phyloP scores from a whole-genome alignment of 2,113 vertebrate genomes.

The Puntigrus tetrazona region DNA sequence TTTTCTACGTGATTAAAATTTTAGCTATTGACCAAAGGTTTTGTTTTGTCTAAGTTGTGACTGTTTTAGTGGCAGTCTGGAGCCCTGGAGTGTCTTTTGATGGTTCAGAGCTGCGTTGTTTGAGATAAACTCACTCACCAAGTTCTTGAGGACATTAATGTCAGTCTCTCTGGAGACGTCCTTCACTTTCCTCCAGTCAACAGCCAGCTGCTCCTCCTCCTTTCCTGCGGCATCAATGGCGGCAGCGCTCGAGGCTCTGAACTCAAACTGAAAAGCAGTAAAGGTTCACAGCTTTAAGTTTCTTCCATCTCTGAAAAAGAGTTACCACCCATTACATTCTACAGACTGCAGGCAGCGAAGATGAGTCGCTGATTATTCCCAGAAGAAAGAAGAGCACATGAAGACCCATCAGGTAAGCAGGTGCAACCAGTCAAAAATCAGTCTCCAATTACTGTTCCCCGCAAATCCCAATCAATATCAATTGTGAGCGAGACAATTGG shows the following conservation, averaged over 20 bases:
- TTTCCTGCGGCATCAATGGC: slow-evolving; percentile 26
- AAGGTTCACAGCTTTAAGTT: slow-evolving; percentile 26
- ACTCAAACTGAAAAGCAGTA: slow-evolving; percentile 63
- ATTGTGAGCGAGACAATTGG: slow-evolving; percentile 65
- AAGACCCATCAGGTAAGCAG: slow-evolving; percentile 64
- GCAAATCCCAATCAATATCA: slow-evolving; percentile 67
- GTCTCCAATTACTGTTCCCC: slow-evolving; percentile 71
- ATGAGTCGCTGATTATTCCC: slow-evolving; percentile 43
- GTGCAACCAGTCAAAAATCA: slow-evolving; percentile 65
- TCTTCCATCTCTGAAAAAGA: not conserved
- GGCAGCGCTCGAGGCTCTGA: slow-evolving; percentile 45
- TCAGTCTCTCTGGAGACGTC: slow-evolving; percentile 62
- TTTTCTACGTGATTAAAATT: not conserved
- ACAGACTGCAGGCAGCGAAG: slow-evolving; percentile 6
- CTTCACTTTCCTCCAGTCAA: slow-evolving; percentile 50
- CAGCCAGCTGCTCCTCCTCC: slow-evolving; percentile 54
- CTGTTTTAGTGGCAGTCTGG: not conserved
- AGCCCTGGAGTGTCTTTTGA: slow-evolving; percentile 26
- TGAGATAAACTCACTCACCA: slow-evolving; percentile 64
- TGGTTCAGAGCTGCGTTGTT: not conserved
- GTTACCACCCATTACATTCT: slow-evolving; percentile 24
- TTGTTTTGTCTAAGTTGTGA: not conserved
- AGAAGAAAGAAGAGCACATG: slow-evolving; percentile 60
- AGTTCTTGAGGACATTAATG: slow-evolving; percentile 60
- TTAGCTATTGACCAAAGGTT: not conserved